These are phyloP conservation scores for Leptinotarsa peninsularis DNA, from an alignment of 2,888 invertebrate species.

Conservation along the genomic window DNA sequence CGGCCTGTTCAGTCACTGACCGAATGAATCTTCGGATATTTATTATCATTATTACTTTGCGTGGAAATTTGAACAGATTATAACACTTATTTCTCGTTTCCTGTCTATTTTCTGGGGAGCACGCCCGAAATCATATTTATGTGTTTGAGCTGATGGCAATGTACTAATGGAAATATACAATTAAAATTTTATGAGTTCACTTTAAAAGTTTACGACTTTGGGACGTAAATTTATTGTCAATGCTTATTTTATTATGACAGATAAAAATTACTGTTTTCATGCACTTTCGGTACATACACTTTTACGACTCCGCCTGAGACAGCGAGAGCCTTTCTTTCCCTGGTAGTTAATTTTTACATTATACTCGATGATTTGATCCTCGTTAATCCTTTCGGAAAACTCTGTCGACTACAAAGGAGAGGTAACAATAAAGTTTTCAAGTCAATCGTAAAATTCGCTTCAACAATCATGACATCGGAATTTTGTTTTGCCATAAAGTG, in stretches of 20 bases:
- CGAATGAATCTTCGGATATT: no score
- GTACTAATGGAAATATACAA: conserved; percentile 49
- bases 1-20: no score
- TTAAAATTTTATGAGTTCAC: conserved; percentile 49
- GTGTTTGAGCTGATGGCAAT: conserved; percentile 43
- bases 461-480: not conserved
- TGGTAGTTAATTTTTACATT: conserved; percentile 37
- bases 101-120: not conserved
- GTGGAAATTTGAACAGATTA: no score
- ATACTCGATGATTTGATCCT: conserved; percentile 29
- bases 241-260: conserved; percentile 46
- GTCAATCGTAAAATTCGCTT: not conserved
- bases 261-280: conserved; percentile 46
- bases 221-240: conserved; percentile 46
- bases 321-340: conserved; percentile 37
- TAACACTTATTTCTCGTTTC: not conserved
- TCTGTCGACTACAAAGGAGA: conserved; percentile 7
- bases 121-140: conserved; percentile 34
- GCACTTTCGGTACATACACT: conserved; percentile 40
- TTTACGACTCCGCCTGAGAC: conserved; percentile 40
- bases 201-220: conserved; percentile 45
- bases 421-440: not conserved
- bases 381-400: conserved; percentile 14
- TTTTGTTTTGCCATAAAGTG: no score
- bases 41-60: no score